These are phyloP conservation scores for Melipona beecheii DNA, from an alignment of 2,888 invertebrate species.

Conservation along the genomic window DNA sequence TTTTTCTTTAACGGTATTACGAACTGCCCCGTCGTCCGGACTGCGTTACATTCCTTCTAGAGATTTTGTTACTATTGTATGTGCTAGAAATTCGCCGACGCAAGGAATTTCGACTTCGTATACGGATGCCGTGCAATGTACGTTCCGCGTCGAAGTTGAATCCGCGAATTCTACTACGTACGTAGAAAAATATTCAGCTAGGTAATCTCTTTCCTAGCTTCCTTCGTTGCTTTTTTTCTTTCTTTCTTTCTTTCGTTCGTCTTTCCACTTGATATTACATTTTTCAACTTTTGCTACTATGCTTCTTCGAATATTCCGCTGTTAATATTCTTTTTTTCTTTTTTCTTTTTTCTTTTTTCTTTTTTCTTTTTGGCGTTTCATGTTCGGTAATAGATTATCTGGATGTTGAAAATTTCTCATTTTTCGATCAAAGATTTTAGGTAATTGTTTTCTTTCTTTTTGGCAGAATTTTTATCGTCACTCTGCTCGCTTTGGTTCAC, in stretches of 20 bases:
- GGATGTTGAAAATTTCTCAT: not conserved
- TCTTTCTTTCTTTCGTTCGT: too few species aligned
- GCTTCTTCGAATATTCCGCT: not conserved
- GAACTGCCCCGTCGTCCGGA: too few species aligned
- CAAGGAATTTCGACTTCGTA: not conserved
- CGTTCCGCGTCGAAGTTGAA: not conserved
- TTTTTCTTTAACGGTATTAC: not conserved
- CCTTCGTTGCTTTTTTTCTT: too few species aligned
- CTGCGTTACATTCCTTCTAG: too few species aligned
- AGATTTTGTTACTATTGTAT: not conserved
- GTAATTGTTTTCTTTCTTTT: too few species aligned
- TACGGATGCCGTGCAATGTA: not conserved
- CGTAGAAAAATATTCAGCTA: not conserved
- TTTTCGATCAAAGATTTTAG: not conserved
- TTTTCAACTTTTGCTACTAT: not conserved
- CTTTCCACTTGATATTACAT: not conserved
- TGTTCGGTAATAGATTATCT: not conserved
- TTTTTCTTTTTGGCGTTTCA: not conserved
- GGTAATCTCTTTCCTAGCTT: not conserved
- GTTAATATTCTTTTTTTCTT: not conserved
- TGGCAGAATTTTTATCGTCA: conserved; percentile 18
- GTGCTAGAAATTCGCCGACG: not conserved
- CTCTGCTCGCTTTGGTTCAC: conserved; percentile 28
- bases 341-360: too few species aligned
- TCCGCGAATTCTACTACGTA: not conserved